Percentiles rank a stretch among this genome's conserved stretches.
Conservation (phyloP, 2,113 vertebrate species). For the Rana temporaria region DNA sequence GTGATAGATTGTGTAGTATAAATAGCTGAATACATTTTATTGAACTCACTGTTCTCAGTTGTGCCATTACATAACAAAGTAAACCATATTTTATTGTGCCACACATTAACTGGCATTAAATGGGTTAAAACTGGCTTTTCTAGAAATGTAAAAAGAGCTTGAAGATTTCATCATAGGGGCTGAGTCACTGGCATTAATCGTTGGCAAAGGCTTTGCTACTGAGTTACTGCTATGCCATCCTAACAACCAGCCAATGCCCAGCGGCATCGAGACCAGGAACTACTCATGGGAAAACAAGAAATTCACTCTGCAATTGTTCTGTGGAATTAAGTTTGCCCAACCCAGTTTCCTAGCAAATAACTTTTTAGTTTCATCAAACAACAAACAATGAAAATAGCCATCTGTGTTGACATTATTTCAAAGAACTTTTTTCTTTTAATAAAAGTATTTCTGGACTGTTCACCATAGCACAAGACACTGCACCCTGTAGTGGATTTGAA, state of each 20-base stretch:
- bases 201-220: conserved; percentile 25
- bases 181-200: conserved; percentile 48
- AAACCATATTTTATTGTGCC: neutral
- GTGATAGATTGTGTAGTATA: too few relatives aligned
- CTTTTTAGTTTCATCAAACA: conserved; percentile 43
- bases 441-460: conserved; percentile 7
- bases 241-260: conserved; percentile 45
- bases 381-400: conserved; percentile 14
- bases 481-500: neutral
- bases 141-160: conserved; percentile 38
- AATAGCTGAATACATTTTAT: too few relatives aligned
- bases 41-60: too few relatives aligned
- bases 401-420: conserved; percentile 29
- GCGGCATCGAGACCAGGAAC: conserved; percentile 55
- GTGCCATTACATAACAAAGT: neutral
- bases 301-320: conserved; percentile 43
- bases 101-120: neutral
- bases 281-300: conserved; percentile 45
- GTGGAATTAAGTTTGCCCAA: conserved; percentile 40
- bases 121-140: conserved; percentile 42
- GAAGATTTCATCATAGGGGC: conserved; percentile 37
- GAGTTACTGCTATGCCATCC: conserved; percentile 43
- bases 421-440: conserved; percentile 14
- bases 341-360: conserved; percentile 55
- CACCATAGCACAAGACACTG: neutral